These are phyloP conservation scores for Rhagonycha fulva DNA, from an alignment of 2,888 invertebrate species.

Conservation along the genomic window DNA sequence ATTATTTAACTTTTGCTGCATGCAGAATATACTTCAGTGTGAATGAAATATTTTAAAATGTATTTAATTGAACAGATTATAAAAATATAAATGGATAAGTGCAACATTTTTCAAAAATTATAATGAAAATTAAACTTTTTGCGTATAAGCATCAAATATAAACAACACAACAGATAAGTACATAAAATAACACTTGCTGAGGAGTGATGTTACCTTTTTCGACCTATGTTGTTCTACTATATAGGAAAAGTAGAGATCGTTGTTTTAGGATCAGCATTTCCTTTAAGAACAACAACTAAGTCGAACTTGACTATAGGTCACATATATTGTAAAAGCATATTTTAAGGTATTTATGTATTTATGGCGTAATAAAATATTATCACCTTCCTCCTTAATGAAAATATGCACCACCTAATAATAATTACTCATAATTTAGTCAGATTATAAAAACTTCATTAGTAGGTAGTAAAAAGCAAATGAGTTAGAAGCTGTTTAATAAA, in stretches of 20 bases:
- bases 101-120: background rate
- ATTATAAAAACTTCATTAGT: background rate
- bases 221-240: slow-evolving; percentile 1
- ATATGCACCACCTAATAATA: too few species aligned
- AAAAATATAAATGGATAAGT: background rate
- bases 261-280: background rate
- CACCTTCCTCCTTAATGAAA: too few species aligned
- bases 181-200: background rate
- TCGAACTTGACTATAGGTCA: background rate
- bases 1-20: slow-evolving; percentile 15
- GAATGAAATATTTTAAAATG: background rate
- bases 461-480: background rate
- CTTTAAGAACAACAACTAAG: background rate
- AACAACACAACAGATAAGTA: background rate
- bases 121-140: background rate
- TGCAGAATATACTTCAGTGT: background rate
- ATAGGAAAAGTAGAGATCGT: background rate
- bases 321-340: background rate
- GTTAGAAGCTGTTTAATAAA: background rate
- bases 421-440: background rate
- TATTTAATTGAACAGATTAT: too few species aligned
- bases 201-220: background rate
- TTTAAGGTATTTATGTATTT: background rate
- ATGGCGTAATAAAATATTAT: too few species aligned
- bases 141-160: background rate